Evolutionary conservation across 64 coral and sea anemone species (phyloP).

Genomic region (Pocillopora verrucosa): DNA sequence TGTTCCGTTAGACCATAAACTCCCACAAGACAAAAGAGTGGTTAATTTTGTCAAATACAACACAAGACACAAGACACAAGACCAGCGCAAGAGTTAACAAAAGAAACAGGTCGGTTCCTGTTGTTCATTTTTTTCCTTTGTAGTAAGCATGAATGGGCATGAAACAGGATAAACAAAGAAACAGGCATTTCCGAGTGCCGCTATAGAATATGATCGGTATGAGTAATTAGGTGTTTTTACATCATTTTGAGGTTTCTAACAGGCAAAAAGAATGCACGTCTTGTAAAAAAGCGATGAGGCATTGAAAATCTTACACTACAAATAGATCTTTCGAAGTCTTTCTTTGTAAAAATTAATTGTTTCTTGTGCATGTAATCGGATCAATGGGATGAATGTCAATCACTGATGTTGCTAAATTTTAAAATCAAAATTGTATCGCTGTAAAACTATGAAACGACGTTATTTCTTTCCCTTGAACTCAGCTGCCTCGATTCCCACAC

Average conservation of each 20-base stretch:
- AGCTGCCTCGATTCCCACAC: not conserved
- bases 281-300: not conserved
- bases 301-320: not conserved
- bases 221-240: not conserved
- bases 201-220: not conserved
- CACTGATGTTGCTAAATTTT: not conserved
- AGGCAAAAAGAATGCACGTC: not conserved
- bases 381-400: not conserved
- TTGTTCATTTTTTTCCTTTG: not conserved
- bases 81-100: not conserved
- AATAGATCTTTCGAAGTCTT: not conserved
- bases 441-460: not conserved
- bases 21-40: not conserved
- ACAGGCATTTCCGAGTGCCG: not conserved
- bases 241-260: not conserved
- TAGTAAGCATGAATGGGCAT: not conserved
- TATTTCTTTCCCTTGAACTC: not conserved
- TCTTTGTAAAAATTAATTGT: not conserved
- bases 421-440: too few relatives aligned
- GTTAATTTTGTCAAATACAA: conserved; percentile 9
- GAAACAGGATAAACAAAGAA: not conserved
- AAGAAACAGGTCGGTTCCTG: not conserved
- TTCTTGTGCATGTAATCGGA: not conserved
- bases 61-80: not conserved
- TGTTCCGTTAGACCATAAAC: not conserved